Evolutionary conservation across 2,888 invertebrate genomes (phyloP).

Genomic region (Magallana nippona): DNA sequence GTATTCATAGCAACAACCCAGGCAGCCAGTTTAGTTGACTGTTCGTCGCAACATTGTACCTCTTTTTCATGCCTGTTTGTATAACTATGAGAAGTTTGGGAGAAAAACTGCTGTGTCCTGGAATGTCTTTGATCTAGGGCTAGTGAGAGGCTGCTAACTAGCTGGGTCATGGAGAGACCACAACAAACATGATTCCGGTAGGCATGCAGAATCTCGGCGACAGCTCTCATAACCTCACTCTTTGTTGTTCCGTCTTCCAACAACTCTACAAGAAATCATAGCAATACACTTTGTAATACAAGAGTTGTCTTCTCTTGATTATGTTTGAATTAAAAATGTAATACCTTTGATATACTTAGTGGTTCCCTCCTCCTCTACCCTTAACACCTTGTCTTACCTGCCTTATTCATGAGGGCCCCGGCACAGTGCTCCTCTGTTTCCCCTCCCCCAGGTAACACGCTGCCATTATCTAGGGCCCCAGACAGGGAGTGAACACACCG

Average conservation of each 20-base stretch:
- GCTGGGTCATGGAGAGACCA: background rate
- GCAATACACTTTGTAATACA: background rate
- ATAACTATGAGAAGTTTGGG: background rate
- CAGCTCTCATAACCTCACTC: background rate
- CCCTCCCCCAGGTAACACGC: slow-evolving; percentile 39
- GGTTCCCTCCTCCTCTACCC: too few species aligned
- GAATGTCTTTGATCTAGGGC: background rate
- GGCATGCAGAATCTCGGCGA: background rate
- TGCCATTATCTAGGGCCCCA: background rate
- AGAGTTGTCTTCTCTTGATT: background rate
- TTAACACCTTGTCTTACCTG: background rate
- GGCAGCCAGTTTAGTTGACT: background rate
- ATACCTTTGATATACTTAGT: too few species aligned
- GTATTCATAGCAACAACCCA: background rate
- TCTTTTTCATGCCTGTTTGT: background rate
- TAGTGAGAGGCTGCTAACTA: background rate
- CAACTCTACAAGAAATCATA: background rate
- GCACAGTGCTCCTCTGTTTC: slow-evolving; percentile 22
- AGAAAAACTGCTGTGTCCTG: background rate
- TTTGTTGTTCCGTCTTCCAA: background rate
- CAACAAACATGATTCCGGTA: background rate
- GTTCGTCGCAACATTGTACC: background rate
- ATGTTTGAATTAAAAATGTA: too few species aligned
- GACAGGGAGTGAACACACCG: slow-evolving; percentile 23
- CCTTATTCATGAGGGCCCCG: background rate